Evolutionary conservation across 2,888 invertebrate species (phyloP).

Genomic region (Thecophora atra): DNA sequence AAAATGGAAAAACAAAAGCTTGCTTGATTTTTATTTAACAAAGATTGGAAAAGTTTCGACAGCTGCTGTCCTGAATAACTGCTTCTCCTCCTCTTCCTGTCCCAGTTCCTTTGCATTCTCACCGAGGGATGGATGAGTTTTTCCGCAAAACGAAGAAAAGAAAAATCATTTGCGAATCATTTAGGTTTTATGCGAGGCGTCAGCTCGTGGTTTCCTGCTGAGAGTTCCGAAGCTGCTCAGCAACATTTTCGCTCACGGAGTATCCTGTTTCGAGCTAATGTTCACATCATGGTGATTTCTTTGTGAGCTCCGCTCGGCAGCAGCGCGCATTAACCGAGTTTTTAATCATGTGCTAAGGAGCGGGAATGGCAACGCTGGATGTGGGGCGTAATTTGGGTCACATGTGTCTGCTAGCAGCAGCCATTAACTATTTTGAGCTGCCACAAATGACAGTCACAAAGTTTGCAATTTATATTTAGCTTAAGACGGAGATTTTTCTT

Average conservation of each 20-base stretch:
- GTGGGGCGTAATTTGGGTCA: slow-evolving; percentile 4
- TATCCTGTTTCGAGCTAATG: slow-evolving; percentile 23
- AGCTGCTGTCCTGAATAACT: slow-evolving; percentile 40
- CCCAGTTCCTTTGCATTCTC: neutral
- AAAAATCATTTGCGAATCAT: neutral
- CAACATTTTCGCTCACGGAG: neutral
- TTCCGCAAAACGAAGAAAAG: neutral
- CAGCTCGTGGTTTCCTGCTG: neutral
- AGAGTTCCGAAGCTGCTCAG: neutral
- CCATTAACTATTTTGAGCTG: slow-evolving; percentile 1
- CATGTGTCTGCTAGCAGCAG: slow-evolving; percentile 20
- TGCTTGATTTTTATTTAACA: slow-evolving; percentile 55
- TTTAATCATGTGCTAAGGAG: slow-evolving; percentile 28
- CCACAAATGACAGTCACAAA: neutral
- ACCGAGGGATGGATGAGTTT: too few species aligned
- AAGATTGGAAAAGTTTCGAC: slow-evolving; percentile 61
- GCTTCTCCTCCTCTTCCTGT: neutral
- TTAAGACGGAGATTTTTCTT: neutral
- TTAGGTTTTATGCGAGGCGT: neutral
- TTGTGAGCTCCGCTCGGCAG: neutral
- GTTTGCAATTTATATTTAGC: too few species aligned
- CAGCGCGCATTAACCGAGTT: slow-evolving; percentile 16
- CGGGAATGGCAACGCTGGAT: neutral
- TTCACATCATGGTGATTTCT: slow-evolving; percentile 20
- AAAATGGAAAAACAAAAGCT: slow-evolving; percentile 2